A percentile compares a stretch with the other conserved stretches of the same genome.
These are phyloP conservation scores for Amphilophus citrinellus DNA, from an alignment of 2,113 vertebrate species.

Conservation along the genomic window DNA sequence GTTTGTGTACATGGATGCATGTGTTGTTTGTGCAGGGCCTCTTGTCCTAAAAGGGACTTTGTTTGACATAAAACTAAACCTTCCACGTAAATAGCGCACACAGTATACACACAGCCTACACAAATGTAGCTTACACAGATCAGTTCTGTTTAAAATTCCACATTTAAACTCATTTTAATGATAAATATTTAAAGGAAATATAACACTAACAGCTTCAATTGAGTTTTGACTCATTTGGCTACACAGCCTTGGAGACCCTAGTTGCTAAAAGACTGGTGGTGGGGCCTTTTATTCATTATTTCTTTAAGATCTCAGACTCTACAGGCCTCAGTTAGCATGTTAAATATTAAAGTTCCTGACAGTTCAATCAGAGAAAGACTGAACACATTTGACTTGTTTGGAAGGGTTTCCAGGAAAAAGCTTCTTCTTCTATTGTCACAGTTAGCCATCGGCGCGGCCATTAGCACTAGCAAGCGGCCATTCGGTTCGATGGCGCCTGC, in stretches of 20 bases:
- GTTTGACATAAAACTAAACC: neutral
- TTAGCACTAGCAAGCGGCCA: too few species aligned
- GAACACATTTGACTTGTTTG: neutral
- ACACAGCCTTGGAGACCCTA: neutral
- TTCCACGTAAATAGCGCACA: neutral
- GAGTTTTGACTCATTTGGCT: neutral
- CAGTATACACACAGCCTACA: neutral
- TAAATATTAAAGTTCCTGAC: neutral
- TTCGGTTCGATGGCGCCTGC: too few species aligned
- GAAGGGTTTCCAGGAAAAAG: neutral
- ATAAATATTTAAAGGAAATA: neutral
- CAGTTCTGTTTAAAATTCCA: neutral
- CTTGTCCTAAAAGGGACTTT: neutral
- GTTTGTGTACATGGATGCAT: neutral
- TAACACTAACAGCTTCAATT: neutral
- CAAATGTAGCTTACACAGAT: neutral
- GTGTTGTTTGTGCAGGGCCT: slow-evolving; percentile 1
- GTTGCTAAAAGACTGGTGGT: neutral
- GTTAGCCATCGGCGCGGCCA: too few species aligned
- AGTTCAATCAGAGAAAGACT: neutral
- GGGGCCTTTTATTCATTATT: neutral
- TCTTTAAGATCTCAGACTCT: neutral
- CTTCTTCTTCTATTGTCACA: too few species aligned
- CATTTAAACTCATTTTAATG: slow-evolving; percentile 12
- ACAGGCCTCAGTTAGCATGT: neutral